Conservation (phyloP, 1,140 invertebrate genomes). For the Bicyclus anynana region DNA sequence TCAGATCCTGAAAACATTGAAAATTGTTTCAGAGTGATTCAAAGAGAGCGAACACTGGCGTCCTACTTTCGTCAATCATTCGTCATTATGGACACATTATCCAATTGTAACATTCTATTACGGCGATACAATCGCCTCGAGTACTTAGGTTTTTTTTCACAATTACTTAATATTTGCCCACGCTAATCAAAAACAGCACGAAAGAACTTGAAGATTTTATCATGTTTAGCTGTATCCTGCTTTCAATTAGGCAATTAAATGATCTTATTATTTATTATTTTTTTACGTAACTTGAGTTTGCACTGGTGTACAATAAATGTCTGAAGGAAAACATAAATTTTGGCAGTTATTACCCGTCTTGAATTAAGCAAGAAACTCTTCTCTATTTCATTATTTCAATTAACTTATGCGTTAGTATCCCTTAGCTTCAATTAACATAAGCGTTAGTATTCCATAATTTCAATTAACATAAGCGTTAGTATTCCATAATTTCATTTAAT, state of each 20-base stretch:
- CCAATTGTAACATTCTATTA: slow-evolving; percentile 42
- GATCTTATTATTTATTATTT: no score
- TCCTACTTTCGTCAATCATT: slow-evolving; percentile 38
- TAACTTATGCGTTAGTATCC: no score
- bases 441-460: no score
- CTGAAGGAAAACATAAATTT: no score
- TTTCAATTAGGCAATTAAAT: not conserved
- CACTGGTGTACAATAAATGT: no score
- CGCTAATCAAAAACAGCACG: slow-evolving; percentile 18
- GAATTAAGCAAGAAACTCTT: no score
- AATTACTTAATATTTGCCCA: slow-evolving; percentile 30
- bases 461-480: no score
- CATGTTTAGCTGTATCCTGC: slow-evolving; percentile 18
- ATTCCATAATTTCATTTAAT: no score
- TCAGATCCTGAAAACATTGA: slow-evolving; percentile 1
- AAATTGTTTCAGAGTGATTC: slow-evolving; percentile 16
- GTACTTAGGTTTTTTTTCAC: slow-evolving; percentile 28
- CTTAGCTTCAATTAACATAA: no score
- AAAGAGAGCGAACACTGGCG: slow-evolving; percentile 20
- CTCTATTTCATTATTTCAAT: no score
- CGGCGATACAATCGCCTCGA: slow-evolving; percentile 34
- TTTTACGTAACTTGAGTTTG: no score
- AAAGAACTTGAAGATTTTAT: slow-evolving; percentile 21
- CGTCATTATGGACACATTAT: slow-evolving; percentile 39
- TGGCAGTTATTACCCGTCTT: no score